These are phyloP conservation scores for Aplocera efformata DNA, from an alignment of 2,888 invertebrate genomes.

Conservation along the genomic window DNA sequence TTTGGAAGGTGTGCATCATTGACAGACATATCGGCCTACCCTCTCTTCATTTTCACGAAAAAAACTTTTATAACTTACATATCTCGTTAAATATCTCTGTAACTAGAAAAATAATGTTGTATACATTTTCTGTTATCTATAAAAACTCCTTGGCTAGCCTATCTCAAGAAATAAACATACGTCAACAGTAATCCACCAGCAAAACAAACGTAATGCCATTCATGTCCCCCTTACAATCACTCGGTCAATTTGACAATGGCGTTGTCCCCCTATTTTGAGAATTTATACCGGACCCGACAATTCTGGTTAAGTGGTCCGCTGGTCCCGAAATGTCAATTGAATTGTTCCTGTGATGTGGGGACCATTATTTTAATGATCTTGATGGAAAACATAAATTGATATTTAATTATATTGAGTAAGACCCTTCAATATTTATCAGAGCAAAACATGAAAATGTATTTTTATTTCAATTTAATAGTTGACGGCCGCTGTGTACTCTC, in stretches of 20 bases:
- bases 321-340: conserved; percentile 68
- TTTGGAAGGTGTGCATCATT: no score
- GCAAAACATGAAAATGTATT: no score
- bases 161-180: neutral
- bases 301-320: conserved; percentile 57
- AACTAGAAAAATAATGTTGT: no score
- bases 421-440: no score
- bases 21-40: no score
- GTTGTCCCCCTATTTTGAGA: conserved; percentile 67
- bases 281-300: conserved; percentile 70
- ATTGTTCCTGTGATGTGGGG: conserved; percentile 51
- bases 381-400: conserved; percentile 13
- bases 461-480: no score
- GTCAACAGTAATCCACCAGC: no score
- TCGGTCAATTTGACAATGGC: conserved; percentile 76
- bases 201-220: no score
- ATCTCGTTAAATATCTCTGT: no score
- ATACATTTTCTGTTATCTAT: neutral
- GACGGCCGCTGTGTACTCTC: no score
- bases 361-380: conserved; percentile 38
- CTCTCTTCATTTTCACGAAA: no score
- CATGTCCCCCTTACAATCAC: conserved; percentile 38
- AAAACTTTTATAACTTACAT: no score
- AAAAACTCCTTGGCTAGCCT: neutral
- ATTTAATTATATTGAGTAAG: conserved; percentile 2